Percentiles rank a stretch among this genome's conserved stretches.
phyloP scores from a whole-genome alignment of 2,113 vertebrate species.

The Sander lucioperca region DNA sequence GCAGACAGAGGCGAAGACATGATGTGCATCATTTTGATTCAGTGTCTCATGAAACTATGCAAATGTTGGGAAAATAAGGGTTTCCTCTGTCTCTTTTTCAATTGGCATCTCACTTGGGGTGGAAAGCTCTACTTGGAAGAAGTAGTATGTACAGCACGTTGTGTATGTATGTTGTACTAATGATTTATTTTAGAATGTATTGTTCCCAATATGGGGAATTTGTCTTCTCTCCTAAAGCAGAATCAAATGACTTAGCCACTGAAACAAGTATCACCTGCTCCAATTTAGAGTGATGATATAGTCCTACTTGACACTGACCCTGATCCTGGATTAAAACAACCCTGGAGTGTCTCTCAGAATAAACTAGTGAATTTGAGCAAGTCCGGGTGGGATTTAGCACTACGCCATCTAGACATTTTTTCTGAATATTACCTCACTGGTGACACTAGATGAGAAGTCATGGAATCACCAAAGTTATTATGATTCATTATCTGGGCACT shows the following conservation, averaged over 20 bases:
- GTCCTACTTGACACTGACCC: constrained; percentile 25
- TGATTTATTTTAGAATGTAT: neutral
- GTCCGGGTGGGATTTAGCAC: constrained; percentile 9
- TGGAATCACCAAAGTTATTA: neutral
- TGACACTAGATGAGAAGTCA: neutral
- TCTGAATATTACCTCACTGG: constrained; percentile 23
- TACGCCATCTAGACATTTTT: constrained; percentile 14
- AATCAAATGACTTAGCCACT: constrained; percentile 7
- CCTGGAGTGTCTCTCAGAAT: constrained; percentile 17
- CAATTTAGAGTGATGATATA: constrained; percentile 34
- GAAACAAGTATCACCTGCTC: constrained; percentile 9
- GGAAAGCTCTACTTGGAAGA: neutral
- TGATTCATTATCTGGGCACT: neutral
- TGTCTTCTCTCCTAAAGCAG: neutral
- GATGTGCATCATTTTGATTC: neutral
- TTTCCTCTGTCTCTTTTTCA: neutral
- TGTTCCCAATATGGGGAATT: neutral
- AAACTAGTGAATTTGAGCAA: neutral
- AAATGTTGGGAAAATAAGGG: neutral
- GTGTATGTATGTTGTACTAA: neutral
- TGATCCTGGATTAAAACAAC: constrained; percentile 44
- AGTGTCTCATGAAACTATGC: constrained; percentile 1
- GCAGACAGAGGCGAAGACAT: neutral
- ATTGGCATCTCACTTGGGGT: neutral
- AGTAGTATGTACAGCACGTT: neutral